Evolutionary conservation across 2,797 vertebrate species (phyloP).

Genomic region (Cetoscarus ocellatus): DNA sequence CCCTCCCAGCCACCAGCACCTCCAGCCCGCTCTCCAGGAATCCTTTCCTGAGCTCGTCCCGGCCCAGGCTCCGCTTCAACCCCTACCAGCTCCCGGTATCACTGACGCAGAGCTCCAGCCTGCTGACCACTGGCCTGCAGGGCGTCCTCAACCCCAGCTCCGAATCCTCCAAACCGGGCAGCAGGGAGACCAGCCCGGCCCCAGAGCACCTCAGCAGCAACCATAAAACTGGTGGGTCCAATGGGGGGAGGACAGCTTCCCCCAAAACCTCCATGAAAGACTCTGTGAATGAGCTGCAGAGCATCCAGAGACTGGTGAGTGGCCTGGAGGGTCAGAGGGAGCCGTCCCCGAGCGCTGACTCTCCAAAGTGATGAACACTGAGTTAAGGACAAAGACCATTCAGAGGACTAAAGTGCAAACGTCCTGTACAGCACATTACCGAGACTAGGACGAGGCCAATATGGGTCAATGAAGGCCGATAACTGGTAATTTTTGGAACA

Average conservation of each 20-base stretch:
- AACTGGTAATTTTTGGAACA: conserved; percentile 53
- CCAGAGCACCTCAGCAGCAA: conserved; percentile 87
- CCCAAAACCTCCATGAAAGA: conserved; percentile 93
- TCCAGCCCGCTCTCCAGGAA: conserved; percentile 89
- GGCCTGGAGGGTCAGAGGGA: conserved; percentile 95
- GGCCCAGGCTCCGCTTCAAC: conserved; percentile 95
- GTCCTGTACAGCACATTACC: conserved; percentile 90
- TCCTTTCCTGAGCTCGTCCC: conserved; percentile 89
- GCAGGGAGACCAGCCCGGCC: conserved; percentile 91
- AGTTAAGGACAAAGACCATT: conserved; percentile 71
- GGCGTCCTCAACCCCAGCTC: conserved; percentile 83
- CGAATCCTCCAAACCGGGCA: conserved; percentile 91
- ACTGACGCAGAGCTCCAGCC: conserved; percentile 91
- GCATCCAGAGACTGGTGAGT: conserved; percentile 98
- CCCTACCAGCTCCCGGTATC: conserved; percentile 96
- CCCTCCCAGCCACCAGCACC: conserved; percentile 88
- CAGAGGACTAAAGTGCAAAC: conserved; percentile 71
- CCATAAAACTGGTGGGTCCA: conserved; percentile 85
- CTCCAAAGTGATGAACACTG: conserved; percentile 84
- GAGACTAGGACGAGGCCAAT: conserved; percentile 58
- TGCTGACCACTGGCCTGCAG: conserved; percentile 88
- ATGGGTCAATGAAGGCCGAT: conserved; percentile 43
- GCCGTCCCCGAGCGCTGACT: conserved; percentile 88
- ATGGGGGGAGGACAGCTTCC: conserved; percentile 84
- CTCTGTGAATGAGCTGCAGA: conserved; percentile 96